phyloP scores from a whole-genome alignment of 2,797 vertebrate species.

The Lepilemur septentrionalis region DNA sequence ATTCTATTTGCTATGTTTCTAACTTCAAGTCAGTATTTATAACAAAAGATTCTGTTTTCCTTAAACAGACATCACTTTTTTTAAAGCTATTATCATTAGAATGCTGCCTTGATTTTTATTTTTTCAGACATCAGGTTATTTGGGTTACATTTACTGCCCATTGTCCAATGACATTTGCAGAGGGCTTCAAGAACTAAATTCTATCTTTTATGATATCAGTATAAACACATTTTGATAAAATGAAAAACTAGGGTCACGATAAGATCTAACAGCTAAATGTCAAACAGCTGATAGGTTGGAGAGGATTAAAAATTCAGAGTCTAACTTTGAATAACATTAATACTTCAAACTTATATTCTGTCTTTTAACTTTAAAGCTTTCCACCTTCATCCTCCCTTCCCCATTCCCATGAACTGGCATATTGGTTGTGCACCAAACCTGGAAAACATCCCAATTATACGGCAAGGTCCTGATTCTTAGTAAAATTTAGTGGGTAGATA shows the following conservation, averaged over 20 bases:
- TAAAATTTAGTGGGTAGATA: neutral
- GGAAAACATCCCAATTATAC: neutral
- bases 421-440: neutral
- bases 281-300: neutral
- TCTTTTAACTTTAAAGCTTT: neutral
- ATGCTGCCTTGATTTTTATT: slow-evolving; percentile 79
- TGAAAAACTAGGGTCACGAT: slow-evolving; percentile 3
- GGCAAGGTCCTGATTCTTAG: neutral
- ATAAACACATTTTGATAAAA: slow-evolving; percentile 61
- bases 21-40: slow-evolving; percentile 22
- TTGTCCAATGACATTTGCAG: slow-evolving; percentile 85
- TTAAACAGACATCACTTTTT: slow-evolving; percentile 2
- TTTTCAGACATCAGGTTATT: slow-evolving; percentile 82
- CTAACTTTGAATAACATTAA: slow-evolving; percentile 5
- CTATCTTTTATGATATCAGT: slow-evolving; percentile 49
- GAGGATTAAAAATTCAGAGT: neutral
- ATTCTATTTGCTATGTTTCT: slow-evolving; percentile 29
- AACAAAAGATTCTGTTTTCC: slow-evolving; percentile 29
- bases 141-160: slow-evolving; percentile 70
- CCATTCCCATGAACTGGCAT: neutral
- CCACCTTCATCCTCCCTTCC: neutral
- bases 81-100: slow-evolving; percentile 46
- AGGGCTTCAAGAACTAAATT: slow-evolving; percentile 75
- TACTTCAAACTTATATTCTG: neutral
- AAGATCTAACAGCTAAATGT: slow-evolving; percentile 2